A percentile compares a stretch with the other conserved stretches of the same genome.
Evolutionary conservation across 2,113 vertebrate species (phyloP).

Genomic region (Helogale parvula): DNA sequence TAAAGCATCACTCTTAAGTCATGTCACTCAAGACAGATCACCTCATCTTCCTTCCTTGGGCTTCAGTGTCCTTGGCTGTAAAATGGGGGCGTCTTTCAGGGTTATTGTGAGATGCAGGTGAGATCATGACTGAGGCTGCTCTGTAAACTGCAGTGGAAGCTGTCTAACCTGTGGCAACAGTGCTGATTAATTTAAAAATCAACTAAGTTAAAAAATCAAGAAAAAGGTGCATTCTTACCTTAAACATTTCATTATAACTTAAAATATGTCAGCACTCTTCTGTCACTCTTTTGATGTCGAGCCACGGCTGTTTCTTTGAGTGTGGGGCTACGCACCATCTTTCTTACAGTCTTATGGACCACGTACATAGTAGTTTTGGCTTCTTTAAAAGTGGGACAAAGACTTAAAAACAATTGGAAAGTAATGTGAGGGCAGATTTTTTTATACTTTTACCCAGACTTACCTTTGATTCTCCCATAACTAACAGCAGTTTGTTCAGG

Average conservation of each 20-base stretch:
- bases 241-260: not conserved
- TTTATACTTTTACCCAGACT: not conserved
- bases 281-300: not conserved
- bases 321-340: not conserved
- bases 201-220: not conserved
- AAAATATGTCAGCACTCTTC: not conserved
- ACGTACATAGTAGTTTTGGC: not conserved
- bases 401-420: not conserved
- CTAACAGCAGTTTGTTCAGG: not conserved
- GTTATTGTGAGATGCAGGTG: not conserved
- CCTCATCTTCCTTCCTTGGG: not conserved
- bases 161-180: not conserved
- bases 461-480: not conserved
- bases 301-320: not conserved
- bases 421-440: not conserved
- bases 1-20: not conserved
- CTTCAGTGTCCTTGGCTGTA: not conserved
- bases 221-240: not conserved
- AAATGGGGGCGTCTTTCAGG: not conserved
- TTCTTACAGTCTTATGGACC: not conserved
- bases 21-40: not conserved
- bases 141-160: not conserved
- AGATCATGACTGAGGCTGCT: not conserved
- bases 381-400: not conserved
- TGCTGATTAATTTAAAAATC: not conserved